These are phyloP conservation scores for Pristionchus exspectatus DNA, from an alignment of 2,888 invertebrate species.

Conservation along the genomic window DNA sequence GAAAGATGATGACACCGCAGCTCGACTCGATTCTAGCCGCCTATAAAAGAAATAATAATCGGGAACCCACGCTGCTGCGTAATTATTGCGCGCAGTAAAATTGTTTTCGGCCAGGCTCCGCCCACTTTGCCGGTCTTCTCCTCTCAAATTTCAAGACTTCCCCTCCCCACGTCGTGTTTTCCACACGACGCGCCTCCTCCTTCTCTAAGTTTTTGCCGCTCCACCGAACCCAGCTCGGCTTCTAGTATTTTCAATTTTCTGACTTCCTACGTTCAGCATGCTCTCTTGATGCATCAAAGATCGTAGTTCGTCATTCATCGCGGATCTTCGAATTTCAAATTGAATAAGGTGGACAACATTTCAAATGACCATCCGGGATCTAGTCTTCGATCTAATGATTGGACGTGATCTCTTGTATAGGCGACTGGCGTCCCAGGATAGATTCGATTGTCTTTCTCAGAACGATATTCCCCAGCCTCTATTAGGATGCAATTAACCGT, in stretches of 20 bases:
- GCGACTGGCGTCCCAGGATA: too few relatives aligned
- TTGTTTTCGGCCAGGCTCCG: neutral
- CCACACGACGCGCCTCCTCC: neutral
- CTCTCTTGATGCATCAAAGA: too few relatives aligned
- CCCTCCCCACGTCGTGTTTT: neutral
- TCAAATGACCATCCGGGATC: too few relatives aligned
- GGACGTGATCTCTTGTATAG: too few relatives aligned
- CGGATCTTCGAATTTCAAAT: neutral
- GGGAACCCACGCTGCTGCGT: neutral
- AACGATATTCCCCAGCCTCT: too few relatives aligned
- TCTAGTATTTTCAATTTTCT: neutral
- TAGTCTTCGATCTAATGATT: too few relatives aligned
- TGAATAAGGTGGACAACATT: too few relatives aligned
- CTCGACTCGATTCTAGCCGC: neutral
- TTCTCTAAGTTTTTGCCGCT: neutral
- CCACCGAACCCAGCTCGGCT: neutral
- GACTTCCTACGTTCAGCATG: too few relatives aligned
- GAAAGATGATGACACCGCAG: too few relatives aligned
- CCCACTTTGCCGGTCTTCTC: neutral
- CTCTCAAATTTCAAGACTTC: conserved; percentile 3
- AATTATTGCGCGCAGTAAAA: neutral
- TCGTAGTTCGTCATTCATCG: neutral
- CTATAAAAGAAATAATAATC: neutral
- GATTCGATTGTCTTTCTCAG: too few relatives aligned
- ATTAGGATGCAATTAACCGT: too few relatives aligned